phyloP scores from a whole-genome alignment of 2,113 vertebrate genomes.

The Mionectes macconnelli region DNA sequence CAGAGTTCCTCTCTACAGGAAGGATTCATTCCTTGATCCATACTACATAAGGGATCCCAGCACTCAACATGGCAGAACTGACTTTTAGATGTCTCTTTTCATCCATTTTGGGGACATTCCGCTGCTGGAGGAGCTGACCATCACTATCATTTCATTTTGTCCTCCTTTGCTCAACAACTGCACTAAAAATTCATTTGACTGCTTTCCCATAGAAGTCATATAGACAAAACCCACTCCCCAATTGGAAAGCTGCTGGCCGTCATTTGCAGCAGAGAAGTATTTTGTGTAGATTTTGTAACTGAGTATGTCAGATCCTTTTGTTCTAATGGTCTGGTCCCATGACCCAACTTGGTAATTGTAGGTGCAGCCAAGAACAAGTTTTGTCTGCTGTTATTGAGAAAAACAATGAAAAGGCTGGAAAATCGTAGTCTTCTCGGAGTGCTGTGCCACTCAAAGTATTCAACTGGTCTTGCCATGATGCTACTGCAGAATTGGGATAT shows the following conservation, averaged over 20 bases:
- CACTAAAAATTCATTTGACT: neutral
- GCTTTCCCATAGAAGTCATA: neutral
- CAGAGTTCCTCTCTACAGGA: slow-evolving; percentile 2
- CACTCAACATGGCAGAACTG: neutral
- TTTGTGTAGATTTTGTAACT: neutral
- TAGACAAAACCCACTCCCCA: neutral
- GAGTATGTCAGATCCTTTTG: neutral
- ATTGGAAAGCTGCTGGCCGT: neutral
- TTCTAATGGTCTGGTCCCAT: neutral
- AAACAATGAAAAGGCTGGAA: neutral
- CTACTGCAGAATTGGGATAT: neutral
- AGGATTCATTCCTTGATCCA: neutral
- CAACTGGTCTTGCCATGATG: neutral
- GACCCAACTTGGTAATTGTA: neutral
- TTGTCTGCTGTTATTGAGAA: neutral
- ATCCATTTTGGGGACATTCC: neutral
- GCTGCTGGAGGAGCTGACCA: neutral
- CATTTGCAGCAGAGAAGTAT: neutral
- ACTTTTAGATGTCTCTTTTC: neutral
- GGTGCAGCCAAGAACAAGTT: neutral
- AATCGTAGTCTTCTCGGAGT: rapidly evolving
- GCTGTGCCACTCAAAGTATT: neutral
- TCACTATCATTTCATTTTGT: neutral
- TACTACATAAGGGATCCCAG: neutral
- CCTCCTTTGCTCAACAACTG: neutral